phyloP scores from a whole-genome alignment of 2,113 vertebrate genomes.

The Leptosomus discolor region DNA sequence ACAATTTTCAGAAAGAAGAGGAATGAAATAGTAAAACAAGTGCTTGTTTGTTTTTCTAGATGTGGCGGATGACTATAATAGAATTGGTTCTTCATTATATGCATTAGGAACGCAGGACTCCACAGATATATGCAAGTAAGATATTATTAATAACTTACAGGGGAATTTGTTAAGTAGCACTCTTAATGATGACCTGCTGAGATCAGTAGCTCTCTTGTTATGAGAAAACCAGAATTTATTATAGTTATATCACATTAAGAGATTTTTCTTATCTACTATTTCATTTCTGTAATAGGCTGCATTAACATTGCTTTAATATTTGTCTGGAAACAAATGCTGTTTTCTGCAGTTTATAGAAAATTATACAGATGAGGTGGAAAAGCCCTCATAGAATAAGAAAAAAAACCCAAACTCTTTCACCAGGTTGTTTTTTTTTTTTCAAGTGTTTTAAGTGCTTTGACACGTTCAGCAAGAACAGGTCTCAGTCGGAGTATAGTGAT shows the following conservation, averaged over 20 bases:
- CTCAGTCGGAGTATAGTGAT: not conserved
- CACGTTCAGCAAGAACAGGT: not conserved
- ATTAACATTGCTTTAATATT: not conserved
- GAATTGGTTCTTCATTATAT: slow-evolving; percentile 95
- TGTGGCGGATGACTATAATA: slow-evolving; percentile 96
- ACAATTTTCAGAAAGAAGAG: not conserved
- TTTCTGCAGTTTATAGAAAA: not conserved
- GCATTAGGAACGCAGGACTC: slow-evolving; percentile 95
- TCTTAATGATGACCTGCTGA: not conserved
- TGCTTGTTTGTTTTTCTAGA: slow-evolving; percentile 74
- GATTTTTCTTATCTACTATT: not conserved
- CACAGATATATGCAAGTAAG: slow-evolving; percentile 98
- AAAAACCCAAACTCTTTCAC: not conserved
- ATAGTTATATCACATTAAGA: not conserved
- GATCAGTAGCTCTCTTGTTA: not conserved
- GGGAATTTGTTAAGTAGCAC: not conserved
- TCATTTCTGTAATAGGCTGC: not conserved
- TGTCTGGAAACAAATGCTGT: not conserved
- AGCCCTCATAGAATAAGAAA: not conserved
- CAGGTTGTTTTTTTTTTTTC: not conserved
- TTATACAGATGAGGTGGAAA: not conserved
- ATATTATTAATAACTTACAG: not conserved
- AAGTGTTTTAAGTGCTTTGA: not conserved
- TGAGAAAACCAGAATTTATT: not conserved
- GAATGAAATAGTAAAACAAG: slow-evolving; percentile 33